Base-by-base conservation (phyloP, 2,888 invertebrate species). In the Maniola hyperantus region DNA sequence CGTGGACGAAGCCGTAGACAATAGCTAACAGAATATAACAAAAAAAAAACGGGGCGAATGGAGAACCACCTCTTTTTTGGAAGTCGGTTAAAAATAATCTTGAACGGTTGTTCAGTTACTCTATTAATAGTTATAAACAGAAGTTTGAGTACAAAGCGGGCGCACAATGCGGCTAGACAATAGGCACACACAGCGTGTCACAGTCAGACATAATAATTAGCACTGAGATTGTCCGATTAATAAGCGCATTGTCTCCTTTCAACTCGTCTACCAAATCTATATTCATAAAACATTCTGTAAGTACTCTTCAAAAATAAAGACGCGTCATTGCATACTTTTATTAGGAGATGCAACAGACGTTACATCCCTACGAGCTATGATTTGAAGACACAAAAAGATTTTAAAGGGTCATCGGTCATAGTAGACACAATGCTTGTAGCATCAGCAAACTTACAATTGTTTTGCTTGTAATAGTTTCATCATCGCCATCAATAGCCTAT, bases 121-220 rank as follows among this genome's bases (percentile, higher is more conserved):
- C 57, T 39, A 55, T 39, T 42, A 69, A 73, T 67, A 69, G 71
- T 72, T 68, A 65, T 70, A 66, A 68, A 69, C 66, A 55, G 55
- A 36, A 67, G 68, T 77, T 65, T 67, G 69, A 72, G 73, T 75
- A 82, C 78, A 79, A 89, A 87, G 87, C 85, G 71, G 73, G 74
- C 72, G 72, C 77, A 88, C 87, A 89, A 87, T 87, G 80, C 78
- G 76, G 72, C 71, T 76, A 81, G 79, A 88, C 89, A 89, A 88
- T 88, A 84, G 81, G 83, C 81, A 82, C 84, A 77, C 74, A 78
- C 72, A 76, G 77, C 85, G 88, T 86, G 89, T 88, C 89, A 89
- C 84, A 85, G 87, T 87, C 90, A 90, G 88, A 85, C 84, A 84
- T 90, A 90, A 84, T 90, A 90, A 91, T 91, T 90, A 91, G 84